Percentiles rank a stretch among this genome's conserved stretches.
phyloP scores from a whole-genome alignment of 2,888 invertebrate genomes.

The Hypomecis punctinalis region DNA sequence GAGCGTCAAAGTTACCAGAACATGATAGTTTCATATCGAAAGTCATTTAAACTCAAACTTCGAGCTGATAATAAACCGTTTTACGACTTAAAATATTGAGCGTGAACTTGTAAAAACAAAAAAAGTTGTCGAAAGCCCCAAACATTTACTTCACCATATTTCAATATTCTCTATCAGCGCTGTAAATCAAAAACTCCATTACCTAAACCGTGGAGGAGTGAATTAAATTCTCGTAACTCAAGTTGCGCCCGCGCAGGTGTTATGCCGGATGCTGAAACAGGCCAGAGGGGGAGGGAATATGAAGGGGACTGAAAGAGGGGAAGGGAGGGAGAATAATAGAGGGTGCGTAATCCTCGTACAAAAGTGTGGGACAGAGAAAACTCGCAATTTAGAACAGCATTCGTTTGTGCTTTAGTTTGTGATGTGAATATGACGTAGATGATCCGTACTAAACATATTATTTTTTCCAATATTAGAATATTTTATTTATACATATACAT shows the following conservation, averaged over 20 bases:
- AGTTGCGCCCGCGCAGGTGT: constrained; percentile 78
- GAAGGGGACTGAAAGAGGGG: constrained; percentile 37
- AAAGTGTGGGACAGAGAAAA: constrained; percentile 37
- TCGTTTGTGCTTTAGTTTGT: too few relatives aligned
- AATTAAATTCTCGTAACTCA: constrained; percentile 79
- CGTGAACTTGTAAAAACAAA: constrained; percentile 5
- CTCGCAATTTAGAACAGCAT: too few relatives aligned
- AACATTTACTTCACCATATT: constrained; percentile 52
- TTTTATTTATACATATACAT: too few relatives aligned
- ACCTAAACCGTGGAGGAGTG: constrained; percentile 66
- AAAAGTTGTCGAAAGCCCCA: constrained; percentile 29
- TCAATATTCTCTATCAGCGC: constrained; percentile 66
- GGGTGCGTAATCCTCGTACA: constrained; percentile 54
- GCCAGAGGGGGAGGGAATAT: constrained; percentile 38
- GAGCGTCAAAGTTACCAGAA: too few relatives aligned
- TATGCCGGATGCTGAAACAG: constrained; percentile 78
- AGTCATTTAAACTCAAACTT: not conserved
- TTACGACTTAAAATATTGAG: constrained; percentile 17
- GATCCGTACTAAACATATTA: too few relatives aligned
- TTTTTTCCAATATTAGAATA: too few relatives aligned
- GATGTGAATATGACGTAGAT: too few relatives aligned
- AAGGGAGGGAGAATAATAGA: constrained; percentile 49
- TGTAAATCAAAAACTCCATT: constrained; percentile 70
- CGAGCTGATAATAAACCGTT: constrained; percentile 2
- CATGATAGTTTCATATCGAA: not conserved